Evolutionary conservation across 2,888 invertebrate genomes (phyloP), one percentile per base, ranked within the genome.

Genomic region (Troides helena): DNA sequence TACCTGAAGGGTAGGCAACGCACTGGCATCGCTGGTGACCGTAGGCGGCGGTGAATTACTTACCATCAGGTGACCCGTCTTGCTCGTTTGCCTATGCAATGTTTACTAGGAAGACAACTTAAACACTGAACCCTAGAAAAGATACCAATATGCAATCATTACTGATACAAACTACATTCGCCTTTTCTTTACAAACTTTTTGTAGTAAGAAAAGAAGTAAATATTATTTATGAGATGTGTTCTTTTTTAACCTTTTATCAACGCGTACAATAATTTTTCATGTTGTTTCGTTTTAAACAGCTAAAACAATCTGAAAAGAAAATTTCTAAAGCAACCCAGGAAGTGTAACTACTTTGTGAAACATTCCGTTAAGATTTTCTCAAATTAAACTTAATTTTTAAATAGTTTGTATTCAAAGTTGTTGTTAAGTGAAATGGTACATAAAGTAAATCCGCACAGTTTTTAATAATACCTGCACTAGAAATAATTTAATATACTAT

Each of bases 361-460:
- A 18, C 50, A 39, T n/a, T 21, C 6, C 57, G n/a, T 21, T 21
- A 21, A 6, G 21, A 21, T 57, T n/a, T 57, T 57, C 57, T 57
- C 57, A 57, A 57, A 57, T 57, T 57, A 21, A 21, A 57, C n/a
- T 57, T 57, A 1, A 57, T 57, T 57, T 57, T 57, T 21, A 57
- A 57, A 57, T 21, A 57, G 8, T 57, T 18, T 21, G 10, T 56
- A 21, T 56, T 56, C 56, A 21, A 21, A 57, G 18, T 57, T 50
- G 46, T 46, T 46, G 14, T 50, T 39, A 18, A 18, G 14, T 18
- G 5, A 50, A 50, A 50, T 50, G 50, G 12, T 1, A 5, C 18
- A 50, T 5, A 50, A 17, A 50, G 3, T 50, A 17, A 14, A 5
- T 50, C 39, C 7, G 1, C 39, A 17, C 0, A 50, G 50, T 50